phyloP scores from a whole-genome alignment of 2,888 invertebrate species.

The Rutpela maculata region DNA sequence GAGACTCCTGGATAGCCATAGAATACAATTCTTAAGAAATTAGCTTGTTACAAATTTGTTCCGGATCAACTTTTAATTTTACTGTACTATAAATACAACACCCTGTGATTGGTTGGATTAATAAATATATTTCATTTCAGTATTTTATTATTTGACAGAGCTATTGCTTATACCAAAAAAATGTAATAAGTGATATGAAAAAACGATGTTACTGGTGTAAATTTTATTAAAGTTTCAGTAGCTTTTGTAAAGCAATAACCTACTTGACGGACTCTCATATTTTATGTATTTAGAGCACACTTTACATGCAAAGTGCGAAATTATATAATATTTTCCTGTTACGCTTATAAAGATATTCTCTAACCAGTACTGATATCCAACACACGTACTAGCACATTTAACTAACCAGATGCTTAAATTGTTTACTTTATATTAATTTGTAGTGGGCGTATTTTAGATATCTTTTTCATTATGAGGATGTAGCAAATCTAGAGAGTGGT shows the following conservation, averaged over 20 bases:
- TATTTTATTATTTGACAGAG: neutral
- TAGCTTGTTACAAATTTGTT: too few species aligned
- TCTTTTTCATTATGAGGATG: neutral
- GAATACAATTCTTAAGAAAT: too few species aligned
- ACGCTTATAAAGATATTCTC: neutral
- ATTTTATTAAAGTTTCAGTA: slow-evolving; percentile 27
- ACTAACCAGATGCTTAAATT: neutral
- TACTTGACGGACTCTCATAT: slow-evolving; percentile 6
- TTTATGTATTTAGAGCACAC: slow-evolving; percentile 9
- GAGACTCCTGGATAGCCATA: too few species aligned
- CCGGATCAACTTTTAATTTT: too few species aligned
- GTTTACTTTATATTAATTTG: neutral
- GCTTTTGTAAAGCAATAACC: slow-evolving; percentile 28
- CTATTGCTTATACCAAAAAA: neutral
- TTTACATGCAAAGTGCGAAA: slow-evolving; percentile 26
- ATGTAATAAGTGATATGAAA: neutral
- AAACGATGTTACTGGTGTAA: neutral
- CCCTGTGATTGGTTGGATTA: too few species aligned
- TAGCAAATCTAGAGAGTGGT: neutral
- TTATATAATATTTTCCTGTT: slow-evolving; percentile 23
- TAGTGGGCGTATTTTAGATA: neutral
- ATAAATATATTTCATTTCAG: too few species aligned
- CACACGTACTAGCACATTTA: neutral
- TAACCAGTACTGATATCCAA: slow-evolving; percentile 2
- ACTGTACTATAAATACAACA: too few species aligned